Evolutionary conservation across 1,140 invertebrate genomes (phyloP).

Genomic region (Zaprionus ornatus): DNA sequence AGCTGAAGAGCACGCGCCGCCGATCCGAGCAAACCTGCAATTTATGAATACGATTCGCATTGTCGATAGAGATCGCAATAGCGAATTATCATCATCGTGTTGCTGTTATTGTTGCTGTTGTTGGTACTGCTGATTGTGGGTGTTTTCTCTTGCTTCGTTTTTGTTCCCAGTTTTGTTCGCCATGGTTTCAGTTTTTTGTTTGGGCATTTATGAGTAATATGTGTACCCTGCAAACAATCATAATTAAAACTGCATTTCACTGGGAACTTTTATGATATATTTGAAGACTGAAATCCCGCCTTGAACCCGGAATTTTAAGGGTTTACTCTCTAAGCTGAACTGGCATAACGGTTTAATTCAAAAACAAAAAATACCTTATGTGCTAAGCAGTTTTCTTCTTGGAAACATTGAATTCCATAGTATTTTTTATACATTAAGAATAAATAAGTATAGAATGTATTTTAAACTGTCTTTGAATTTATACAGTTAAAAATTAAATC

Average conservation of each 20-base stretch:
- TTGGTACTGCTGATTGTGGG: slow-evolving; percentile 27
- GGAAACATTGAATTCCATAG: not conserved
- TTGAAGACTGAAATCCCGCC: not conserved
- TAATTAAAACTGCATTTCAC: not conserved
- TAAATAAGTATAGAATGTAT: not conserved
- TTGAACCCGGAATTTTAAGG: not conserved
- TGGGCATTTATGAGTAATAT: not conserved
- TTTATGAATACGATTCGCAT: slow-evolving; percentile 43
- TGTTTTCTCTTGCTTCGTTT: slow-evolving; percentile 30
- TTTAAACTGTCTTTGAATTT: not conserved
- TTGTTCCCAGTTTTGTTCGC: slow-evolving; percentile 25
- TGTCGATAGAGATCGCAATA: slow-evolving; percentile 10
- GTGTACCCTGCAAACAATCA: slow-evolving; percentile 8
- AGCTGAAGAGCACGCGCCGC: slow-evolving; percentile 10
- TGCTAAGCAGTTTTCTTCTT: not conserved
- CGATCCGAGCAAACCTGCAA: slow-evolving; percentile 54
- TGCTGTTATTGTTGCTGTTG: not conserved
- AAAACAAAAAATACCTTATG: not conserved
- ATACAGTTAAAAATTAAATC: not conserved
- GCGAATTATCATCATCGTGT: slow-evolving; percentile 13
- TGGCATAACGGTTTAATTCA: not conserved
- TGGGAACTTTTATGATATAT: not conserved
- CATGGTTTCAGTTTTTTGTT: not conserved
- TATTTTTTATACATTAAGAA: not conserved
- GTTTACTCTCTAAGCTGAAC: not conserved